Evolutionary conservation across 2,797 vertebrate genomes (phyloP), one percentile per base, ranked within the genome.

Genomic region (Sciurus vulgaris): DNA sequence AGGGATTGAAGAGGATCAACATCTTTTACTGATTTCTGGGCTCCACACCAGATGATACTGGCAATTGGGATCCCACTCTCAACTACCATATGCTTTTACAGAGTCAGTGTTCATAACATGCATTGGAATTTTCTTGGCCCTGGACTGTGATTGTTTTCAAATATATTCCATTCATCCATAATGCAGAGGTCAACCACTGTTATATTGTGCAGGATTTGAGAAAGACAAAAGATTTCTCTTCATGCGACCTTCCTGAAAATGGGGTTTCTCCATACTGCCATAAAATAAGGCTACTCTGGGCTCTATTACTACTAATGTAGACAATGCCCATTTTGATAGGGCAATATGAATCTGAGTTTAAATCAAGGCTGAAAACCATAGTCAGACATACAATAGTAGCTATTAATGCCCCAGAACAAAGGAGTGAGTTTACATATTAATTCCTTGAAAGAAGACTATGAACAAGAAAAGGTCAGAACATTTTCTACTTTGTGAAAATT

Each of bases 221-320:
- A 86, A 81, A 70, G 61, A 81, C 44, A 88, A 94, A 94, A 33
- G 33, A 35, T 70, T 92, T 92, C n/a, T 82, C 47, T 93, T 72
- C 85, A 51, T 38, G 61, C 72, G 49, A 81, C n/a, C 14, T 82
- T 92, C 61, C 84, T 83, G 61, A 92, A 79, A 86, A 86, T 2
- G 41, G 26, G 47, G 56, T 5, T 41, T 79, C 93, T 26, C 35
- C 30, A 17, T 61, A 51, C 15, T 74, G 74, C 41, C 47, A 49
- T 51, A 76, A 96, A 90, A 51, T 28, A 77, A 91, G 38, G n/a
- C 72, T 72, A 49, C 2, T 63, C 20, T 44, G 59, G 47, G 86
- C 59, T 44, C 26, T 35, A 0, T 38, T 41, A 85, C n/a, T 88
- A 20, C 51, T 47, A 47, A n/a, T 76, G 49, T 63, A n/a, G 38